phyloP scores from a whole-genome alignment of 1,140 invertebrate species.

The Pentalonia nigronervosa region DNA sequence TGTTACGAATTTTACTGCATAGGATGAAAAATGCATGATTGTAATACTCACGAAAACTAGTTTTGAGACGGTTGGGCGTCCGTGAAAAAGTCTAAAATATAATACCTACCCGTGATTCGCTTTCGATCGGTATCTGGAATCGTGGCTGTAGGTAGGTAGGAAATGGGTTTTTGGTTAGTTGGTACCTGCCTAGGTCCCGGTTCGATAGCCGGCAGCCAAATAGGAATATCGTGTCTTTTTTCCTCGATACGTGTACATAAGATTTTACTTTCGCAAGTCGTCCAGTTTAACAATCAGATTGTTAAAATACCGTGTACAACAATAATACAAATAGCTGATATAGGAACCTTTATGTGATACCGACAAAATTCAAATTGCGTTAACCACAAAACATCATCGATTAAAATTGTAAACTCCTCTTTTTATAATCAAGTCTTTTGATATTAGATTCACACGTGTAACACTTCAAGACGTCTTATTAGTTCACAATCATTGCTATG shows the following conservation, averaged over 20 bases:
- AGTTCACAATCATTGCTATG: background rate
- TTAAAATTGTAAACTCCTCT: background rate
- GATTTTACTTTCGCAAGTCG: slow-evolving; percentile 8
- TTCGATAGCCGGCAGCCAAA: background rate
- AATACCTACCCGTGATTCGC: background rate
- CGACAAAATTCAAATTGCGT: background rate
- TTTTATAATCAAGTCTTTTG: background rate
- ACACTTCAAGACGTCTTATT: accelerated
- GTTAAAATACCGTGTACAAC: background rate
- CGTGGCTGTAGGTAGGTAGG: background rate
- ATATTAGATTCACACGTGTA: background rate
- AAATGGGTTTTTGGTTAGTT: background rate
- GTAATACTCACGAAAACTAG: background rate
- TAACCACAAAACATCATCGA: background rate
- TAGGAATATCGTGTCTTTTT: slow-evolving; percentile 3
- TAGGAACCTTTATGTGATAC: background rate
- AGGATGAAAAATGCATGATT: background rate
- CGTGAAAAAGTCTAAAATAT: slow-evolving; percentile 6
- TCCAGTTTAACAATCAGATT: background rate
- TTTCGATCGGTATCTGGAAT: background rate
- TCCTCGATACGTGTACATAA: background rate
- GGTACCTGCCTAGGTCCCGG: background rate
- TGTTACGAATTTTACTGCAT: background rate
- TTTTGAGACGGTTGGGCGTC: background rate
- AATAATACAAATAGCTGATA: background rate